Percentiles rank a stretch among this genome's conserved stretches.
These are phyloP conservation scores for Spialia ferax DNA, from an alignment of 2,888 invertebrate genomes.

Conservation along the genomic window DNA sequence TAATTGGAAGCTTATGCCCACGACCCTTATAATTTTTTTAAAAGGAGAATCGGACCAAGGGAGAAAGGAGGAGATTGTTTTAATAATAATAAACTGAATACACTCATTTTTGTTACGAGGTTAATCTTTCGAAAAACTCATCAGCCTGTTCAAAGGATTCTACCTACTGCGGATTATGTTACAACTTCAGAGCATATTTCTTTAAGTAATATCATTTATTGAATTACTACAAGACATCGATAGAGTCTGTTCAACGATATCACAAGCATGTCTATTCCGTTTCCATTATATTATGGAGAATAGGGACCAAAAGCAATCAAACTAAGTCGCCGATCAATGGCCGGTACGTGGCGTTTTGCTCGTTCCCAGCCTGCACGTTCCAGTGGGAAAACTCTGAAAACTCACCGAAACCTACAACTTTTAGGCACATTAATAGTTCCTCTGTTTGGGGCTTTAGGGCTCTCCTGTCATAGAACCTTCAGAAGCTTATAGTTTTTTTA, in stretches of 20 bases:
- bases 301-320: conserved; percentile 26
- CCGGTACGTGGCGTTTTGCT: conserved; percentile 13
- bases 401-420: not conserved
- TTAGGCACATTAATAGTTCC: not conserved
- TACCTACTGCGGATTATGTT: no score
- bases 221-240: not conserved
- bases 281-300: conserved; percentile 13
- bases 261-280: not conserved
- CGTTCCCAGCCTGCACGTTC: not conserved
- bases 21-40: no score
- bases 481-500: not conserved
- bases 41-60: no score
- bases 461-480: not conserved
- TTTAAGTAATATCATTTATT: no score
- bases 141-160: no score
- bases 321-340: conserved; percentile 29
- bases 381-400: not conserved
- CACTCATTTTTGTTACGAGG: no score
- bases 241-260: not conserved
- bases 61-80: no score
- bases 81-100: no score
- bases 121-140: no score
- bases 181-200: no score
- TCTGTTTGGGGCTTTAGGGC: not conserved
- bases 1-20: no score